Percentiles rank a stretch among this genome's conserved stretches.
Conservation (phyloP, 2,888 invertebrate genomes). For the Noctua fimbriata region DNA sequence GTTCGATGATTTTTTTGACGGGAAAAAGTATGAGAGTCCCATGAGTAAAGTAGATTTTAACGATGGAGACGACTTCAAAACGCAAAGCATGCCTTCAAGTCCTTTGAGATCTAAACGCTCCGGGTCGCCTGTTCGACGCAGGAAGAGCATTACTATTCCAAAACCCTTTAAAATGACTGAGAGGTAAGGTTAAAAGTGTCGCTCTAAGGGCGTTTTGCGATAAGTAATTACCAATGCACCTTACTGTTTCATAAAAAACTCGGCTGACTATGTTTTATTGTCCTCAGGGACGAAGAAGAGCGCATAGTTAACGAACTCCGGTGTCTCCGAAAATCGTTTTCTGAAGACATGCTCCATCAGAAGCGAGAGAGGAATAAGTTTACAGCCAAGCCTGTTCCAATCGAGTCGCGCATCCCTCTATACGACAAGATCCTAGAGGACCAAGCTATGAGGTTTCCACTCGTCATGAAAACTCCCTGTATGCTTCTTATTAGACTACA, state of each 20-base stretch:
- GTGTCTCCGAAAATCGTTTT: slow-evolving; percentile 85
- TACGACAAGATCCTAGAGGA: slow-evolving; percentile 93
- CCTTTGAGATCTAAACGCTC: slow-evolving; percentile 85
- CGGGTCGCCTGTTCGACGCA: slow-evolving; percentile 74
- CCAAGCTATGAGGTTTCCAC: slow-evolving; percentile 92
- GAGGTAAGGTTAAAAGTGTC: slow-evolving; percentile 87
- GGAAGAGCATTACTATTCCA: slow-evolving; percentile 90
- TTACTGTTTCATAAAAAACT: slow-evolving; percentile 4
- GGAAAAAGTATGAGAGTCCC: slow-evolving; percentile 70
- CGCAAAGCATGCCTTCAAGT: slow-evolving; percentile 91
- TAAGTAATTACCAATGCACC: neutral
- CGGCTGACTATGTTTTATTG: neutral
- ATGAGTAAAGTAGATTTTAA: slow-evolving; percentile 64
- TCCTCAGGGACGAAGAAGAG: slow-evolving; percentile 92
- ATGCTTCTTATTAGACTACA: slow-evolving; percentile 75
- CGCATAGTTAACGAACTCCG: slow-evolving; percentile 89
- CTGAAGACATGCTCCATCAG: slow-evolving; percentile 85
- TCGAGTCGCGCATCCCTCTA: slow-evolving; percentile 93
- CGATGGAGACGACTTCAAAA: slow-evolving; percentile 81
- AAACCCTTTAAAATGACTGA: slow-evolving; percentile 93
- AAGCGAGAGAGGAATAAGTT: slow-evolving; percentile 90
- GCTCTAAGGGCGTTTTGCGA: neutral
- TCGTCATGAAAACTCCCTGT: slow-evolving; percentile 70
- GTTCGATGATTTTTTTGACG: slow-evolving; percentile 83
- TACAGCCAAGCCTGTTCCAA: slow-evolving; percentile 91